Conservation (phyloP, 2,113 vertebrate genomes). For the Colius striatus region DNA sequence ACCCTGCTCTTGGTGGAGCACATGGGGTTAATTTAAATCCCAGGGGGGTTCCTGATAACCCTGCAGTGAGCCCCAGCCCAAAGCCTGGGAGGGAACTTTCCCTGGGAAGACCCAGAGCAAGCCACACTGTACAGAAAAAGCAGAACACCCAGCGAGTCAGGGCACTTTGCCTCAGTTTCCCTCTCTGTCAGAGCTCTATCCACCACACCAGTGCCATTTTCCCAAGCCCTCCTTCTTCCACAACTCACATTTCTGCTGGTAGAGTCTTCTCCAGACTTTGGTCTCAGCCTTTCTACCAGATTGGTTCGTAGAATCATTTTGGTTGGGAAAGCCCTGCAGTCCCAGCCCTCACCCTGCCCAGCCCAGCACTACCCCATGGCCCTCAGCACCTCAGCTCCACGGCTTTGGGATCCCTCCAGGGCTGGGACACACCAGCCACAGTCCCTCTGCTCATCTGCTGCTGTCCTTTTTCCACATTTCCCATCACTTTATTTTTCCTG, state of each 20-base stretch:
- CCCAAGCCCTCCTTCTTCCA: not conserved
- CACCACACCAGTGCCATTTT: not conserved
- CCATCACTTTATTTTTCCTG: not conserved
- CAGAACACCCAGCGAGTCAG: not conserved
- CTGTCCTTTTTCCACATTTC: not conserved
- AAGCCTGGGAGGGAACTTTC: not conserved
- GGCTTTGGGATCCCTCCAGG: too few species aligned
- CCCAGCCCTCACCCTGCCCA: too few species aligned
- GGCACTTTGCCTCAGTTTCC: not conserved
- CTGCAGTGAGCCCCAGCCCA: not conserved
- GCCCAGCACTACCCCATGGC: too few species aligned
- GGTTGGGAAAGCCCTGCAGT: too few species aligned
- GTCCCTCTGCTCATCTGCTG: not conserved
- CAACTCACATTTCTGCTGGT: not conserved
- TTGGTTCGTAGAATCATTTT: not conserved
- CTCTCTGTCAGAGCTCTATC: not conserved
- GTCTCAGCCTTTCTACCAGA: not conserved
- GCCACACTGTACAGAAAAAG: not conserved
- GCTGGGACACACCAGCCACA: rapidly evolving
- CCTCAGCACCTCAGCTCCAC: too few species aligned
- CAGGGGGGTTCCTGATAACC: not conserved
- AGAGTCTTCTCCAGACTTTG: not conserved
- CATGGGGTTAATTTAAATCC: not conserved
- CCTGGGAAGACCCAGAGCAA: not conserved
- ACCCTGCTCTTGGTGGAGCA: not conserved